phyloP scores from a whole-genome alignment of 2,113 vertebrate species.

The Myrmecobius fasciatus region DNA sequence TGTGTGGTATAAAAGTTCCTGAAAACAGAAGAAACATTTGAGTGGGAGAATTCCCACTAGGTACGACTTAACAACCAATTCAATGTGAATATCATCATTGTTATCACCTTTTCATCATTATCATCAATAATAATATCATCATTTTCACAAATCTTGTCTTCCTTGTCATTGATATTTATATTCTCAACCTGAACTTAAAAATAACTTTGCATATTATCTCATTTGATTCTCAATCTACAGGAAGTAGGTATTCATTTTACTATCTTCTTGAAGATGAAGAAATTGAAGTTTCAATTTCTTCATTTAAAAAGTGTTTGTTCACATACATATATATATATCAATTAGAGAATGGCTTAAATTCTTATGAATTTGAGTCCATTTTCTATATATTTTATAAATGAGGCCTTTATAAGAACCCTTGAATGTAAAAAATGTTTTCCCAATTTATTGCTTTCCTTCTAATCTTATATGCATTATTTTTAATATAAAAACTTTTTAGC shows the following conservation, averaged over 20 bases:
- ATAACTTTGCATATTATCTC: neutral
- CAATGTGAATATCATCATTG: neutral
- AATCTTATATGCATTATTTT: too few species aligned
- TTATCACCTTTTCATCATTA: neutral
- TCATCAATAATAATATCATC: too few species aligned
- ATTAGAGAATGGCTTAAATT: too few species aligned
- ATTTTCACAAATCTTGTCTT: neutral
- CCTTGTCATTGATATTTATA: neutral
- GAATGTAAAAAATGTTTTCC: too few species aligned
- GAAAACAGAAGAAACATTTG: neutral
- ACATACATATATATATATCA: too few species aligned
- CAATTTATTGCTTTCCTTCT: too few species aligned
- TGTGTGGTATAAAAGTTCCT: too few species aligned
- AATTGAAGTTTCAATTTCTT: neutral
- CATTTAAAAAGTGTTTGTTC: too few species aligned
- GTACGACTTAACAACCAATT: neutral
- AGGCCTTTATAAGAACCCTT: too few species aligned
- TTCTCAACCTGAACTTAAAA: neutral
- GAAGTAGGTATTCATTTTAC: neutral
- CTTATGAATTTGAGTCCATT: too few species aligned
- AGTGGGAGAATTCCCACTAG: neutral
- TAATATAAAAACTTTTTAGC: too few species aligned
- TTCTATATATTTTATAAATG: too few species aligned
- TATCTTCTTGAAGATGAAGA: neutral
- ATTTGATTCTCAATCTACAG: neutral